A percentile compares a stretch with the other conserved stretches of the same genome.
Evolutionary conservation across 2,113 vertebrate genomes (phyloP).

Genomic region (Ammodytes marinus): DNA sequence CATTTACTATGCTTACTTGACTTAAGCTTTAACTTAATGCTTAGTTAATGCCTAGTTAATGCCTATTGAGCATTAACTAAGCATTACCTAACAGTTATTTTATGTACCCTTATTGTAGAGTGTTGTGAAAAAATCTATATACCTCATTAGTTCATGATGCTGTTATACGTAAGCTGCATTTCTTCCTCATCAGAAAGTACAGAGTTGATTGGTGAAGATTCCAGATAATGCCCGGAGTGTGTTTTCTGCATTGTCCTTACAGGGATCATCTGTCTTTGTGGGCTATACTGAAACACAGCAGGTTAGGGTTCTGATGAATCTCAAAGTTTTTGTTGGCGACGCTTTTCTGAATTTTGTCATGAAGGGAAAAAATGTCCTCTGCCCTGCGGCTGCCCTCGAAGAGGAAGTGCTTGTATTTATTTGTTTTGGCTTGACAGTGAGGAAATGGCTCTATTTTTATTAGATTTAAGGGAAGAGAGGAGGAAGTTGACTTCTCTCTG

Average conservation of each 20-base stretch:
- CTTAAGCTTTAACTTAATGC: no score
- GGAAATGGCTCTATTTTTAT: background rate
- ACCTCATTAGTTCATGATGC: background rate
- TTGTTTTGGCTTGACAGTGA: background rate
- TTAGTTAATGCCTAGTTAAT: no score
- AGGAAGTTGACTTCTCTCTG: slow-evolving; percentile 5
- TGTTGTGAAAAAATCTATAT: no score
- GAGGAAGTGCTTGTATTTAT: slow-evolving; percentile 9
- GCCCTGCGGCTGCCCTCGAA: background rate
- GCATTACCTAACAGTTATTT: no score
- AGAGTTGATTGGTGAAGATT: background rate
- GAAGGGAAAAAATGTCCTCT: background rate
- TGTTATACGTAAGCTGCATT: background rate
- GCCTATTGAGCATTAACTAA: no score
- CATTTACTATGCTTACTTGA: no score
- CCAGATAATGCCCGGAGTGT: background rate
- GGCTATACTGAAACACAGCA: background rate
- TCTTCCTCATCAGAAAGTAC: background rate
- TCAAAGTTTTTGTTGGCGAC: background rate
- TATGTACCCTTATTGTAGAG: no score
- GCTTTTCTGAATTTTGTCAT: background rate
- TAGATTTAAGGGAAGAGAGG: background rate
- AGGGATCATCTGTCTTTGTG: background rate
- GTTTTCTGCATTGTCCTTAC: background rate
- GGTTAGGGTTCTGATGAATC: background rate